A percentile compares a stretch with the other conserved stretches of the same genome.
Conservation (phyloP, 2,888 invertebrate species). For the Mimas tiliae region DNA sequence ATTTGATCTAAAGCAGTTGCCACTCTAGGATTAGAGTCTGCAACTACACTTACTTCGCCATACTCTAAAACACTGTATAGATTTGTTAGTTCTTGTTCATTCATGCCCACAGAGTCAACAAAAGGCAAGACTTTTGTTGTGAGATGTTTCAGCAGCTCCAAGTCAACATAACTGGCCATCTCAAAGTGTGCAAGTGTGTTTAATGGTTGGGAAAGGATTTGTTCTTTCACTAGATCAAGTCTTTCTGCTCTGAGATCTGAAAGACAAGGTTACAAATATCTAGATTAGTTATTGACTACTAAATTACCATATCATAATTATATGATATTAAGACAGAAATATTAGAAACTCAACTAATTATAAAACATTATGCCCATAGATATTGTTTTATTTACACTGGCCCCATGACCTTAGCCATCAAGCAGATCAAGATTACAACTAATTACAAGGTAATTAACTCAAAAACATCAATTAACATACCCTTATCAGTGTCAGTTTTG, state of each 20-base stretch:
- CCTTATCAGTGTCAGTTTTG: conserved; percentile 79
- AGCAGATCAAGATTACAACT: background rate
- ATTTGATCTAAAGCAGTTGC: conserved; percentile 93
- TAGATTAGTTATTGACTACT: no score
- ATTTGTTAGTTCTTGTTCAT: conserved; percentile 94
- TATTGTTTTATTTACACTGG: background rate
- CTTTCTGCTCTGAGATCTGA: conserved; percentile 87
- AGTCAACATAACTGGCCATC: conserved; percentile 93
- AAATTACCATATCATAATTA: background rate
- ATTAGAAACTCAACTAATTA: background rate
- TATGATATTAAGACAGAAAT: background rate
- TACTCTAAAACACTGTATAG: conserved; percentile 88
- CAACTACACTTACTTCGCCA: conserved; percentile 89
- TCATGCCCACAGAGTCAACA: conserved; percentile 94
- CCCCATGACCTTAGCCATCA: background rate
- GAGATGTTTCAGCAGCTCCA: conserved; percentile 87
- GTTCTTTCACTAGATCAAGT: conserved; percentile 86
- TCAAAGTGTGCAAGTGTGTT: conserved; percentile 91
- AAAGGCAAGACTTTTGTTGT: conserved; percentile 88
- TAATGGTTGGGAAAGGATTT: conserved; percentile 85
- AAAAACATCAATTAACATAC: conserved; percentile 43
- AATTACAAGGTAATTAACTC: background rate
- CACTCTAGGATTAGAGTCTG: conserved; percentile 91
- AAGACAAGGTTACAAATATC: conserved; percentile 40
- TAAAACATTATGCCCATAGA: background rate